Conservation (phyloP, 2,888 invertebrate species). For the Drosophila borealis region DNA sequence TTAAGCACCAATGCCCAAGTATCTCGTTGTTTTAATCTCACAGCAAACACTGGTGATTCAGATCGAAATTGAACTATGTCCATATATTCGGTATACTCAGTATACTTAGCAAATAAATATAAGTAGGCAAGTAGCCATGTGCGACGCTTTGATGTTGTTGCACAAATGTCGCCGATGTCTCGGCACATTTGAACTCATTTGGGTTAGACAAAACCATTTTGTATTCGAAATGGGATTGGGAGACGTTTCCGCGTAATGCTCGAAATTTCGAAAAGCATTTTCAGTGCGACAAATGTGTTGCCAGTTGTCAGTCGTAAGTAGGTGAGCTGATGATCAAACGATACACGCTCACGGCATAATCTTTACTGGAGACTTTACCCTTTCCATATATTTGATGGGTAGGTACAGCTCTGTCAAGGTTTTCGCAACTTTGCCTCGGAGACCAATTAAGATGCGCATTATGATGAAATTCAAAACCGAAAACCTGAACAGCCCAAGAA, state of each 20-base stretch:
- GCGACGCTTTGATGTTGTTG: slow-evolving; percentile 36
- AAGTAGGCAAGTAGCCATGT: no score
- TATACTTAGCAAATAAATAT: no score
- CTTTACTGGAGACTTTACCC: background rate
- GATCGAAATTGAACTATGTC: slow-evolving; percentile 10
- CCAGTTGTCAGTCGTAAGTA: slow-evolving; percentile 53
- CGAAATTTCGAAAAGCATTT: slow-evolving; percentile 47
- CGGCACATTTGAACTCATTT: slow-evolving; percentile 57
- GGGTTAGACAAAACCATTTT: slow-evolving; percentile 44
- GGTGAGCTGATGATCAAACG: slow-evolving; percentile 39
- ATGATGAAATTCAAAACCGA: slow-evolving; percentile 65
- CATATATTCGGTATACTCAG: no score
- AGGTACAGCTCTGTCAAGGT: slow-evolving; percentile 34
- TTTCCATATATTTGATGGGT: background rate
- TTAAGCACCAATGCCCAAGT: background rate
- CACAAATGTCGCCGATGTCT: slow-evolving; percentile 43
- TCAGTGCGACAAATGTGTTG: slow-evolving; percentile 12
- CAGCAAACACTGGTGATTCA: slow-evolving; percentile 36
- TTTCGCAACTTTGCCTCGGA: slow-evolving; percentile 3
- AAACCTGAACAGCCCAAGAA: slow-evolving; percentile 22
- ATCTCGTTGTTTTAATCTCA: background rate
- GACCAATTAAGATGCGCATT: slow-evolving; percentile 56
- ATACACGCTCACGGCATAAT: slow-evolving; percentile 9
- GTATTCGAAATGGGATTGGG: slow-evolving; percentile 19
- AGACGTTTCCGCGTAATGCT: slow-evolving; percentile 31